phyloP scores from a whole-genome alignment of 1,140 invertebrate genomes.

The Stegodyphus mimosarum region DNA sequence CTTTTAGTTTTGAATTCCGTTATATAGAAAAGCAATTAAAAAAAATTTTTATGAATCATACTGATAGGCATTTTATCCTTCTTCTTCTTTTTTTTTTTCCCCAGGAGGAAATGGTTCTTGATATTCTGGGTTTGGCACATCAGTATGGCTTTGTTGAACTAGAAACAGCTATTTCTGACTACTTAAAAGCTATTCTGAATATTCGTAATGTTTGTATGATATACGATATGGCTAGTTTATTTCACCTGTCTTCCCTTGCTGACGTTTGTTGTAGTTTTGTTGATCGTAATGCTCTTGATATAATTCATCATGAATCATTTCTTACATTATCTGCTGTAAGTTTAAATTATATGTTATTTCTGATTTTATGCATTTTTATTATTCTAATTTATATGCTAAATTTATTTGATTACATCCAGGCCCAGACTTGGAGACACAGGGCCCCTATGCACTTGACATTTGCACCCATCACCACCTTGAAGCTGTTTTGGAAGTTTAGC shows the following conservation, averaged over 20 bases:
- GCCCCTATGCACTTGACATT: too few species aligned
- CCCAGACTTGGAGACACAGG: too few species aligned
- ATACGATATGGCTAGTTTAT: conserved; percentile 88
- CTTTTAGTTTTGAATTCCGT: too few species aligned
- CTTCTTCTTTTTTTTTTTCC: conserved; percentile 35
- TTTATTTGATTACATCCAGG: too few species aligned
- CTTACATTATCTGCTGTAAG: conserved; percentile 83
- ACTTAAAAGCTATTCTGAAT: conserved; percentile 87
- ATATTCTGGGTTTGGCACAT: conserved; percentile 89
- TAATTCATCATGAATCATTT: conserved; percentile 87
- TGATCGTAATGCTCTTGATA: conserved; percentile 86
- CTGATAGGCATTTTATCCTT: background rate
- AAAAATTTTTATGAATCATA: too few species aligned
- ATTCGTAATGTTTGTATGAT: conserved; percentile 92
- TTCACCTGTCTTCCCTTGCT: conserved; percentile 75
- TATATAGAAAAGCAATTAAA: too few species aligned
- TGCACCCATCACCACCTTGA: too few species aligned
- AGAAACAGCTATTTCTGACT: conserved; percentile 91
- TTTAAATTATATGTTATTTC: conserved; percentile 3
- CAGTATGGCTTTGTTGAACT: conserved; percentile 95
- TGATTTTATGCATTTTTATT: too few species aligned
- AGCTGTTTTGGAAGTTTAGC: too few species aligned
- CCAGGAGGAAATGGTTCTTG: conserved; percentile 85
- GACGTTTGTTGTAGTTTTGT: conserved; percentile 79
- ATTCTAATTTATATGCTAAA: too few species aligned